Percentiles rank a stretch among this genome's conserved stretches.
phyloP scores from a whole-genome alignment of 1,140 invertebrate species.

The Sarcophaga bullata region DNA sequence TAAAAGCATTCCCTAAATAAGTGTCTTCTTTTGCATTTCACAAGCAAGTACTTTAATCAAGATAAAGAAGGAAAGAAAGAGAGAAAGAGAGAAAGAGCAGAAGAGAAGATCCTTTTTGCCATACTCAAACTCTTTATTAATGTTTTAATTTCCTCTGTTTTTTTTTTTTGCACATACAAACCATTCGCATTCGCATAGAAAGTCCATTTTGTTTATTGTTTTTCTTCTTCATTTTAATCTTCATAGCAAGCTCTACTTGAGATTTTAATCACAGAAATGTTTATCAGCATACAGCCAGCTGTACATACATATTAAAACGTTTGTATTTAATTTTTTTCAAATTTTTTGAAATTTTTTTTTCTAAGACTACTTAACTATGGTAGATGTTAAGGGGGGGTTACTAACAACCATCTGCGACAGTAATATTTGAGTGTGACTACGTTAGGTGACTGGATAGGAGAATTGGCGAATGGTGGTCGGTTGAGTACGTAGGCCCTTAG shows the following conservation, averaged over 20 bases:
- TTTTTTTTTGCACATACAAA: not conserved
- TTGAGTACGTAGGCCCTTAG: too few species aligned
- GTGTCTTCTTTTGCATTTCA: too few species aligned
- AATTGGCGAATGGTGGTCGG: too few species aligned
- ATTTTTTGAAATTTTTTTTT: not conserved
- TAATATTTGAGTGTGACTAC: too few species aligned
- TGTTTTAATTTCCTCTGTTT: not conserved
- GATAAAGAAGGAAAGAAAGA: too few species aligned
- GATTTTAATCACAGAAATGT: constrained; percentile 11
- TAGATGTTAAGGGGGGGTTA: too few species aligned
- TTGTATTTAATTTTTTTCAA: too few species aligned
- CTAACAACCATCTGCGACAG: too few species aligned
- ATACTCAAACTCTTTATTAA: not conserved
- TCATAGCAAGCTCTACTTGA: not conserved
- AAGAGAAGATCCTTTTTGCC: not conserved
- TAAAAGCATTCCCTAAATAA: too few species aligned
- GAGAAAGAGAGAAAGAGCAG: too few species aligned
- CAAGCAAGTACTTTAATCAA: too few species aligned
- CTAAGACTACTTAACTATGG: constrained; percentile 14
- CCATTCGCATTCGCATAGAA: not conserved
- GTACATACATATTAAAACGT: not conserved
- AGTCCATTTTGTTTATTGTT: not conserved
- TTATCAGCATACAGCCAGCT: not conserved
- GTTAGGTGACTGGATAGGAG: too few species aligned
- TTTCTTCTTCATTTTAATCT: constrained; percentile 4